These are phyloP conservation scores for Atherix ibis DNA, from an alignment of 2,888 invertebrate genomes.

Conservation along the genomic window DNA sequence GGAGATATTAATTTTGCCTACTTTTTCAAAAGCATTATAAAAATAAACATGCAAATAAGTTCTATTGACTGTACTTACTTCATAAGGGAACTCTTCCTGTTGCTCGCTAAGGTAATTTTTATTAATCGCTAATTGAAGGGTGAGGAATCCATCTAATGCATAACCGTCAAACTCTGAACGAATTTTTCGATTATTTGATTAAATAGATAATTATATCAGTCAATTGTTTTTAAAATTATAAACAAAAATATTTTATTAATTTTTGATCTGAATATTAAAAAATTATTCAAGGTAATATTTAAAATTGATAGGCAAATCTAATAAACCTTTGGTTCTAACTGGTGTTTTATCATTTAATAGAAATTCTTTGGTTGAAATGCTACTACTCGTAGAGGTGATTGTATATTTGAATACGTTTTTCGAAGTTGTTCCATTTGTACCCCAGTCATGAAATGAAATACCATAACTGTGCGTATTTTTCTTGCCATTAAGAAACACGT, in stretches of 20 bases:
- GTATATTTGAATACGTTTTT: slow-evolving; percentile 32
- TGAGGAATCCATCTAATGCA: slow-evolving; percentile 36
- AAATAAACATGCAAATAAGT: neutral
- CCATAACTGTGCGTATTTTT: slow-evolving; percentile 21
- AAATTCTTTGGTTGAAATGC: slow-evolving; percentile 26
- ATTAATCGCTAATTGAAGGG: slow-evolving; percentile 44
- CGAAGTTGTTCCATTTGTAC: slow-evolving; percentile 6
- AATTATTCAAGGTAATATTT: too few relatives aligned
- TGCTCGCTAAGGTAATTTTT: slow-evolving; percentile 35
- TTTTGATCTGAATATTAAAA: too few relatives aligned
- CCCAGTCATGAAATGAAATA: slow-evolving; percentile 17
- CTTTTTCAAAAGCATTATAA: neutral
- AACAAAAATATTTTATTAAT: neutral
- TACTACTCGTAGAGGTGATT: slow-evolving; percentile 30
- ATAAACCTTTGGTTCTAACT: slow-evolving; percentile 20
- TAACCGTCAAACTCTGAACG: slow-evolving; percentile 30
- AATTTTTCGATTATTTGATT: neutral
- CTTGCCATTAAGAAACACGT: slow-evolving; percentile 18
- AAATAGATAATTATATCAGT: neutral
- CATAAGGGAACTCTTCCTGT: slow-evolving; percentile 10
- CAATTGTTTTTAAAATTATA: neutral
- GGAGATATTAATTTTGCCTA: neutral
- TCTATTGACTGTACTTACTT: slow-evolving; percentile 8
- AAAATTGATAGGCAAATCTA: too few relatives aligned
- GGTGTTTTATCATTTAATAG: slow-evolving; percentile 24